Conservation (phyloP, 92 coral and sea anemone genomes). For the Muricea muricata region DNA sequence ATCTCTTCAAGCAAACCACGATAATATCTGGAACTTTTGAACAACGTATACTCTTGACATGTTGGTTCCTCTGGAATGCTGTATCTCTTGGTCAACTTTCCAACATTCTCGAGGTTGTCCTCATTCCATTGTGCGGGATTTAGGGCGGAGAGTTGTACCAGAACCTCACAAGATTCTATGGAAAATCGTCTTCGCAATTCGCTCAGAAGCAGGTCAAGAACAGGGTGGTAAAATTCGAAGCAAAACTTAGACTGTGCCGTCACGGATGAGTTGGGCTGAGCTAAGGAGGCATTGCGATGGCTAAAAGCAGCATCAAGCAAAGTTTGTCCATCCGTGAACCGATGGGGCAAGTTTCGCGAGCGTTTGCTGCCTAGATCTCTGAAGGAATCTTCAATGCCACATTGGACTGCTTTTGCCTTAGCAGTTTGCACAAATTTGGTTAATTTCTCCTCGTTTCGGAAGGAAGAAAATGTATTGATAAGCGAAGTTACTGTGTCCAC, state of each 20-base stretch:
- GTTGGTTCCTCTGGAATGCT: slow-evolving; percentile 12
- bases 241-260: neutral
- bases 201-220: slow-evolving; percentile 27
- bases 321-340: neutral
- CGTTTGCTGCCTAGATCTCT: slow-evolving; percentile 23
- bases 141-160: slow-evolving; percentile 19
- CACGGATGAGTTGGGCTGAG: neutral
- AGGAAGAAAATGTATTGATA: neutral
- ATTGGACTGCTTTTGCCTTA: slow-evolving; percentile 6
- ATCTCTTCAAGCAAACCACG: slow-evolving; percentile 15
- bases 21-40: neutral
- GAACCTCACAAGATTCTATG: slow-evolving; percentile 10
- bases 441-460: slow-evolving; percentile 2
- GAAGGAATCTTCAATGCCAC: neutral
- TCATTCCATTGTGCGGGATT: slow-evolving; percentile 10
- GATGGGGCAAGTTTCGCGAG: slow-evolving; percentile 1
- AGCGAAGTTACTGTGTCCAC: slow-evolving; percentile 8
- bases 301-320: slow-evolving; percentile 16
- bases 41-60: slow-evolving; percentile 8
- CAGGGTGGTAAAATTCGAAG: neutral
- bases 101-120: neutral
- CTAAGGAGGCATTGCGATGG: neutral
- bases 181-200: slow-evolving; percentile 4
- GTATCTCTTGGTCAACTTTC: neutral
- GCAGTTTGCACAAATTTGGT: slow-evolving; percentile 13